Percentiles rank a stretch among this genome's conserved stretches.
phyloP scores from a whole-genome alignment of 2,113 vertebrate species.

The Calcarius ornatus region DNA sequence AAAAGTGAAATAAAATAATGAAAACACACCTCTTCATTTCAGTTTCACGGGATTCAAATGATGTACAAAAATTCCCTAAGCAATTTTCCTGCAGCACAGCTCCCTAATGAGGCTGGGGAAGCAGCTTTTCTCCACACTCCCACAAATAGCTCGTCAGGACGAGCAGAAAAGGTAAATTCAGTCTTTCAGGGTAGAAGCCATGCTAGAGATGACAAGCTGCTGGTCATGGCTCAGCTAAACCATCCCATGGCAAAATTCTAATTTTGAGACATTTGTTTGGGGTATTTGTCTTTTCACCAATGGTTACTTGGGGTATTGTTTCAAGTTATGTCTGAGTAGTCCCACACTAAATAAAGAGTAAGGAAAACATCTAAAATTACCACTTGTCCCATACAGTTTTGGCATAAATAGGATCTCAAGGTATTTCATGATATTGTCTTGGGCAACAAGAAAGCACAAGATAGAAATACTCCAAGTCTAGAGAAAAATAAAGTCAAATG shows the following conservation, averaged over 20 bases:
- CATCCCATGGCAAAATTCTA: neutral
- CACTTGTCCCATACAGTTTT: neutral
- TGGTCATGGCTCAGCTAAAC: neutral
- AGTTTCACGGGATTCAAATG: constrained; percentile 3
- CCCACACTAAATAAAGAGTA: neutral
- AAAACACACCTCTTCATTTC: constrained; percentile 9
- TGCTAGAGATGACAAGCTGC: neutral
- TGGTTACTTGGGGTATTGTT: neutral
- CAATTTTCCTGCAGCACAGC: constrained; percentile 37
- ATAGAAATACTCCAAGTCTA: neutral
- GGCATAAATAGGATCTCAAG: neutral
- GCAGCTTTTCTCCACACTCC: neutral
- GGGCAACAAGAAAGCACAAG: neutral
- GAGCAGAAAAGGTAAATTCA: neutral
- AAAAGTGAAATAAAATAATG: neutral
- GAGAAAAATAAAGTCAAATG: neutral
- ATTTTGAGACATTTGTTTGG: neutral
- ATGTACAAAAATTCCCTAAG: constrained; percentile 44
- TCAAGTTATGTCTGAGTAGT: neutral
- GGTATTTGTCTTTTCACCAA: neutral
- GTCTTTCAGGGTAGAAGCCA: neutral
- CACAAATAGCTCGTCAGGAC: neutral
- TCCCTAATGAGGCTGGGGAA: constrained; percentile 57
- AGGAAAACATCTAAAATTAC: neutral
- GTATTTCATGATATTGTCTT: neutral